Evolutionary conservation across 2,797 vertebrate species (phyloP), one percentile per base, ranked within the genome.

Genomic region (Pteronotus mesoamericanus): DNA sequence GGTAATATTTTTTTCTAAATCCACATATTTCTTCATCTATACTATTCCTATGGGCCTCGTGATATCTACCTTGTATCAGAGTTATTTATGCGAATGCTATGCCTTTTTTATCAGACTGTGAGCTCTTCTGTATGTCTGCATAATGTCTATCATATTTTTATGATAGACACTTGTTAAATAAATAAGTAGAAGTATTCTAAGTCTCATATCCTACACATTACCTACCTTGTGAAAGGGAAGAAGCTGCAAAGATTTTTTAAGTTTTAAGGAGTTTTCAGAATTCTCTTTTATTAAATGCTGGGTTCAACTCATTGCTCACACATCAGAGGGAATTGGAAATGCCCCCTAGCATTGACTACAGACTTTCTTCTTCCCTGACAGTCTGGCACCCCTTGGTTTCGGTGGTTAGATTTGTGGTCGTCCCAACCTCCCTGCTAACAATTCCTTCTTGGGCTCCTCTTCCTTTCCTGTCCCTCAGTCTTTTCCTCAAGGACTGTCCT

Each of bases 221-320:
- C 12, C 61, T 72, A 61, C 26, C 34, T 86, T 86, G 37, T 89
- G 39, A 85, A 91, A 42, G 26, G 32, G 6, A 32, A 86, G 11
- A 37, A 59, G 10, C 24, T 57, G 32, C 34, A 72, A 64, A 39
- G 21, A 72, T 61, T 64, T 64, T 93, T 26, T 26, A 57, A 53
- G 46, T 88, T 97, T 96, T 84, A 96, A 97, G 69, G 42, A 74
- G 75, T 95, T 97, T 96, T 11, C 94, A 97, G 46, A 94, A 77
- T 97, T 96, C 9, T 46, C 89, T 97, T 98, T 97, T 61, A 74
- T 83, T 95, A 92, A 96, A 78, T 96, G 74, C 75, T 97, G 83
- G 92, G 61, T 93, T 94, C 71, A 91, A 53, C 53, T 90, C 68
- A 78, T 93, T 97, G 34, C 26, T 64, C 84, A 24, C 22, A 9